A percentile compares a stretch with the other conserved stretches of the same genome.
Evolutionary conservation across 2,113 vertebrate species (phyloP).

Genomic region (Orientallactaga bullata): DNA sequence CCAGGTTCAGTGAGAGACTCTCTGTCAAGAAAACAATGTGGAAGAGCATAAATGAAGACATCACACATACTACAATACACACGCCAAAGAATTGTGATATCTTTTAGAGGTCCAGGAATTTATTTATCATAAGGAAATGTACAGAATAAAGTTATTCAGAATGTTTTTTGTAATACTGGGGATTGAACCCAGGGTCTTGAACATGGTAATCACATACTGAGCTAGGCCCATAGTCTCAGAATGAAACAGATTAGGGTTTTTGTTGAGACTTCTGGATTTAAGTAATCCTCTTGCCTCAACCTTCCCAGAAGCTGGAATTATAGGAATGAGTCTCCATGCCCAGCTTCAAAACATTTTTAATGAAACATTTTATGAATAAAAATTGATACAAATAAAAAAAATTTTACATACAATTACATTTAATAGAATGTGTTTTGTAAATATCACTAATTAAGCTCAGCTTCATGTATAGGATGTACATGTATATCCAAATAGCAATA

Average conservation of each 20-base stretch:
- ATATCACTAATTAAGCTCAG: neutral
- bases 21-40: too few species aligned
- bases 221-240: neutral
- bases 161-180: neutral
- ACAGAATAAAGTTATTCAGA: constrained; percentile 15
- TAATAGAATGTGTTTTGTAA: constrained; percentile 31
- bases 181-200: neutral
- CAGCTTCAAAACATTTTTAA: constrained; percentile 1
- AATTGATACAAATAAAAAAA: constrained; percentile 17
- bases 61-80: too few species aligned
- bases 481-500: neutral
- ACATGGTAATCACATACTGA: neutral
- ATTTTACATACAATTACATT: neutral
- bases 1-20: too few species aligned
- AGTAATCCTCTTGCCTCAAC: neutral
- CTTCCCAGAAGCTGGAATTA: neutral
- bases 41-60: too few species aligned
- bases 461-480: neutral
- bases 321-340: too few species aligned
- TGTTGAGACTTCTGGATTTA: neutral
- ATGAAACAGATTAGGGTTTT: neutral
- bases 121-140: neutral
- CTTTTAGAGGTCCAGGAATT: neutral
- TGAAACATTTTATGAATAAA: constrained; percentile 17
- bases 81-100: neutral